Evolutionary conservation across 1,140 invertebrate species (phyloP).

Genomic region (Chionoecetes opilio): DNA sequence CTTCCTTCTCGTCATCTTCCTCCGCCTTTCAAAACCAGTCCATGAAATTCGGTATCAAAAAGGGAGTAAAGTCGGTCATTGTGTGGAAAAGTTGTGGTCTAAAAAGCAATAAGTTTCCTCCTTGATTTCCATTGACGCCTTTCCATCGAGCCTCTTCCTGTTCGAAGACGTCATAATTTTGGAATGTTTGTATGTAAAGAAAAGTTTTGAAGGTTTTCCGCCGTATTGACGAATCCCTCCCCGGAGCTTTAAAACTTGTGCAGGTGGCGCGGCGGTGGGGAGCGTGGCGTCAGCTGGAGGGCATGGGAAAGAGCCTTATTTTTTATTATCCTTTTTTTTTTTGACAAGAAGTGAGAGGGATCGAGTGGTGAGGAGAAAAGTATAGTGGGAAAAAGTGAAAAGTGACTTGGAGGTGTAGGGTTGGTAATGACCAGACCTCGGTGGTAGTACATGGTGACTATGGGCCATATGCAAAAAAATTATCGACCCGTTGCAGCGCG

Average conservation of each 20-base stretch:
- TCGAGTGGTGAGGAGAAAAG: neutral
- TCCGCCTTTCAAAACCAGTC: too few species aligned
- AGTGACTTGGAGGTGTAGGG: neutral
- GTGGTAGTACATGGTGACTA: too few species aligned
- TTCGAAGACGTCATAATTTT: neutral
- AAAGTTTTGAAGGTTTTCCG: constrained; percentile 9
- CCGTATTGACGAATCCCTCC: constrained; percentile 17
- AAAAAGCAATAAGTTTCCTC: neutral
- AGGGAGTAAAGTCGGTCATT: neutral
- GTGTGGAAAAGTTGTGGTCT: neutral
- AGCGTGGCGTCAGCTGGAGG: neutral
- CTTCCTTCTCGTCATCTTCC: too few species aligned
- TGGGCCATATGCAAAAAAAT: too few species aligned
- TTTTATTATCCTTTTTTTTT: constrained; percentile 17
- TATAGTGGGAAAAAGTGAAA: too few species aligned
- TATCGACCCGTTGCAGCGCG: too few species aligned
- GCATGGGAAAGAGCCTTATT: constrained; percentile 3
- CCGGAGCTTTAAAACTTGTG: constrained; percentile 5
- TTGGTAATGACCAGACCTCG: neutral
- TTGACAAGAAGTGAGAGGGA: neutral
- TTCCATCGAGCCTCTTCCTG: neutral
- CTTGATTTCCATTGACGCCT: neutral
- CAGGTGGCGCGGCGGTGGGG: neutral
- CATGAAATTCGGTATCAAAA: too few species aligned
- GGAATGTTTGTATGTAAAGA: constrained; percentile 30